Evolutionary conservation across 1,140 invertebrate species (phyloP), one percentile per base, ranked within the genome.

Genomic region (Trachymyrmex septentrionalis): DNA sequence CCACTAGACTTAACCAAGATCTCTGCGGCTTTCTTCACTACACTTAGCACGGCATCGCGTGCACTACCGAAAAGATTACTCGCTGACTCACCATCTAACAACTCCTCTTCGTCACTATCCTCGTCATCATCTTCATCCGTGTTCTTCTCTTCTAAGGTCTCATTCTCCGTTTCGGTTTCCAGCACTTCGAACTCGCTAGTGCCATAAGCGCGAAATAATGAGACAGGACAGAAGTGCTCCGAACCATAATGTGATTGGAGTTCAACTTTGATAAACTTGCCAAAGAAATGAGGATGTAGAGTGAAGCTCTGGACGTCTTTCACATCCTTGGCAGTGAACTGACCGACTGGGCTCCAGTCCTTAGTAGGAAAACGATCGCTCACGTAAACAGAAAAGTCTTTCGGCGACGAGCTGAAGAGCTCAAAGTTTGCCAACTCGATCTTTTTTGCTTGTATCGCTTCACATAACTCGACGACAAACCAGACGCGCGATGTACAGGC

Each of bases 371-470:
- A 99, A 63, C 98, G 96, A 95, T 99, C 99, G 92, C 98, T 98
- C 14, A 99, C 97, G 82, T 96, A 98, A 0, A 98, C 97, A 27
- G 97, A 96, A 94, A 99, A 98, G 81, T 99, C 98, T 94, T 98
- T 98, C 5, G 99, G 99, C 19, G 98, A 98, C 0, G 99, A 99
- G 19, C 99, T 99, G 95, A 99, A 99, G 24, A 99, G 95, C 95
- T 99, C 99, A 94, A 99, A 99, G 94, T 99, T 99, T 14, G 99
- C 99, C 76, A 99, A 96, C 92, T 99, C 99, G 86, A 99, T 97
- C 94, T 98, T 98, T 92, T 98, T 97, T 0, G 98, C 98, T 96
- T 99, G 99, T 81, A 99, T 98, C 2, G 98, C 98, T 93, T 99
- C 99, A 94, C 99, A 99, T 0, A 99, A 96, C 95, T 99, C 99